Conservation (phyloP, 2,797 vertebrate species). For the Liparis tanakae region DNA sequence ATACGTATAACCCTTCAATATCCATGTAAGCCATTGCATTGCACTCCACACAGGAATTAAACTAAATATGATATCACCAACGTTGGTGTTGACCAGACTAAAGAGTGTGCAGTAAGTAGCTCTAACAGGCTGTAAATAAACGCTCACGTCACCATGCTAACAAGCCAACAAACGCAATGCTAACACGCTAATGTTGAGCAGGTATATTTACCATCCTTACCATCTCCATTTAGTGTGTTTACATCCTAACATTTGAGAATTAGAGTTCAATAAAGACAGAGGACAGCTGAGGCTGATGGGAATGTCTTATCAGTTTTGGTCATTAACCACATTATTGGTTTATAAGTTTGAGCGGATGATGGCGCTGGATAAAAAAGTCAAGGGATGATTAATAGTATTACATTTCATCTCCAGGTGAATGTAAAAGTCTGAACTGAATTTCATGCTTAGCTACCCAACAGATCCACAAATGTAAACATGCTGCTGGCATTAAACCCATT, state of each 20-base stretch:
- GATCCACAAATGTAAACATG: neutral
- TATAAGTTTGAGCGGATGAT: slow-evolving; percentile 1
- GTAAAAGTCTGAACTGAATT: neutral
- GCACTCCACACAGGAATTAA: neutral
- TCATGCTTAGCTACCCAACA: neutral
- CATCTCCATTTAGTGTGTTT: neutral
- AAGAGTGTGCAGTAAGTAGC: neutral
- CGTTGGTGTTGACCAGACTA: neutral
- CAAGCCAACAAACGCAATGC: neutral
- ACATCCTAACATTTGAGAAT: neutral
- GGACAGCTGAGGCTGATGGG: neutral
- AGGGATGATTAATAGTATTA: neutral
- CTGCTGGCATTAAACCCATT: neutral
- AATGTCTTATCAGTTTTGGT: neutral
- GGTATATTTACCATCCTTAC: neutral
- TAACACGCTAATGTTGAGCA: neutral
- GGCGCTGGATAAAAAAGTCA: neutral
- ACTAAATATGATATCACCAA: neutral
- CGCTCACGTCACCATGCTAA: neutral
- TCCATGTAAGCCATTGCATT: neutral
- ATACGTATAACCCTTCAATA: neutral
- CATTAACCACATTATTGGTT: neutral
- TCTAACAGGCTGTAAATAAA: too few relatives aligned
- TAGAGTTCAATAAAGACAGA: neutral
- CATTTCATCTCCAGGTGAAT: neutral